Evolutionary conservation across 2,888 invertebrate species (phyloP), one percentile per base, ranked within the genome.

Genomic region (Microctonus aethiopoides): DNA sequence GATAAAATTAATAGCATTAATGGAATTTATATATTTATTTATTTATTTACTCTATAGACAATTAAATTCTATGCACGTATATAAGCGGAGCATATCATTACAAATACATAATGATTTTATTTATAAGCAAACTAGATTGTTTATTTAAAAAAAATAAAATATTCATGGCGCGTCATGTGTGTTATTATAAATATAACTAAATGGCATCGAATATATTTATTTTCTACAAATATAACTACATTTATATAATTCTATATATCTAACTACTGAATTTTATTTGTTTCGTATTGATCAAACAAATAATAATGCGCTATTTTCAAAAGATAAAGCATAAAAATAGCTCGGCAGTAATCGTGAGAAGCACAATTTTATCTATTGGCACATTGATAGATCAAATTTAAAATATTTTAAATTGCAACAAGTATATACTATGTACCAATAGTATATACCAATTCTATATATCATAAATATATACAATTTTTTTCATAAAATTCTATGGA

Each of bases 341-440:
- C 7, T 22, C 22, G 11, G 51, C 51, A 52, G 51, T 7, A n/a
- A 39, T 36, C 4, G n/a, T n/a, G n/a, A n/a, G n/a, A n/a, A n/a
- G n/a, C n/a, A 46, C 20, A 32, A 39, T 22, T 2, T 24, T 51
- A 22, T 34, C 64, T 34, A 36, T 54, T 64, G 54, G 52, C 64
- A 64, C 64, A 62, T 51, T 32, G 7, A 29, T 3, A 26, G 4
- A 10, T 62, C 62, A 16, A 62, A 51, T 62, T 11, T 9, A 32
- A 16, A 62, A 1, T 62, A 13, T 3, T 13, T 1, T 61, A 13
- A 26, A 22, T 62, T 29, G 6, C 11, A 62, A 29, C 11, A 34
- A 57, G 16, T 57, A n/a, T n/a, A 9, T 5, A 22, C 9, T 16
- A 52, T 16, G n/a, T 11, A 52, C 10, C 4, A 29, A 20, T 52